Evolutionary conservation across 2,888 invertebrate species (phyloP).

Genomic region (Drosophila barbarae): DNA sequence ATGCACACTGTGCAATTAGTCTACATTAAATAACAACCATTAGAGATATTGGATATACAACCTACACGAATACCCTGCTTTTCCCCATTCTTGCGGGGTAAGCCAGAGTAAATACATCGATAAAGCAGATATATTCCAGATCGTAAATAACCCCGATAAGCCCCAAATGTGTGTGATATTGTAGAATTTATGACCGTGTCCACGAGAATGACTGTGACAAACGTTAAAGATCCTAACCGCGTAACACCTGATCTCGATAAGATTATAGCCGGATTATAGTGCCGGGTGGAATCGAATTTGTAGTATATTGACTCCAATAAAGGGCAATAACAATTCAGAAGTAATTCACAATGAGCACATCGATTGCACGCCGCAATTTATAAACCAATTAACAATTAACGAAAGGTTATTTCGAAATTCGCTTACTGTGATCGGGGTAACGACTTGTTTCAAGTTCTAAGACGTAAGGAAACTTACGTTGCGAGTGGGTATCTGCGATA

Average conservation of each 20-base stretch:
- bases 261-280: slow-evolving; percentile 35
- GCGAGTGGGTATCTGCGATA: slow-evolving; percentile 10
- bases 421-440: slow-evolving; percentile 31
- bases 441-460: slow-evolving; percentile 36
- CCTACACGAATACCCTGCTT: background rate
- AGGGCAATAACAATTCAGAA: slow-evolving; percentile 20
- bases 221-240: slow-evolving; percentile 11
- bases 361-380: slow-evolving; percentile 15
- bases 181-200: slow-evolving; percentile 30
- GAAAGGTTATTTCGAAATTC: slow-evolving; percentile 25
- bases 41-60: background rate
- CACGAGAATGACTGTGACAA: slow-evolving; percentile 30
- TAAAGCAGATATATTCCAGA: slow-evolving; percentile 4
- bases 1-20: background rate
- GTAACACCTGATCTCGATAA: slow-evolving; percentile 40
- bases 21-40: background rate
- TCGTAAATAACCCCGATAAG: slow-evolving; percentile 41
- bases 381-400: slow-evolving; percentile 43
- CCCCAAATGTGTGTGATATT: slow-evolving; percentile 21
- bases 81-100: too few species aligned
- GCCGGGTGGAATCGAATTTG: slow-evolving; percentile 26
- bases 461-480: slow-evolving; percentile 42
- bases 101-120: background rate
- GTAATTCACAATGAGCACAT: slow-evolving; percentile 22
- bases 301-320: slow-evolving; percentile 11